Evolutionary conservation across 1,140 invertebrate species (phyloP), one percentile per base, ranked within the genome.

Genomic region (Maconellicoccus hirsutus): DNA sequence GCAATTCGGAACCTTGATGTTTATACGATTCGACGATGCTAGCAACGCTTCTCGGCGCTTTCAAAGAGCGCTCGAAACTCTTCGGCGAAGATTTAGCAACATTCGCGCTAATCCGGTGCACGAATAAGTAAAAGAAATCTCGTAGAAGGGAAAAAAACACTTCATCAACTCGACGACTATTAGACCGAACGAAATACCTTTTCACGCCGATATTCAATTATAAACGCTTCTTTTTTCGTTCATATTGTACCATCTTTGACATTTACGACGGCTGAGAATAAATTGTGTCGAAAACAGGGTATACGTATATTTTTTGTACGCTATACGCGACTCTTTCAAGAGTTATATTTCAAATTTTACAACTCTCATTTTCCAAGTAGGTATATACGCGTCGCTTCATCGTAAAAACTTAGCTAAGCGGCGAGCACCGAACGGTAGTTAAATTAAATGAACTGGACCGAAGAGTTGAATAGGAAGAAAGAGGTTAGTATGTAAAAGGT

Each of bases 281-380:
- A 52, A 52, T 52, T 52, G 42, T 19, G 42, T 52, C n/a, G n/a
- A 52, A 19, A 52, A 52, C 12, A n/a, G 29, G 29, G 29, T 33
- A 33, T 33, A n/a, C n/a, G n/a, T 33, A 33, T 33, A 12, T 33
- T 33, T 33, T 33, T 33, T 16, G 6, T 8, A 3, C n/a, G 6
- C n/a, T 4, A 8, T 52, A 52, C 42, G 42, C 42, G 42, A 19
- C 42, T 33, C 29, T 33, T 12, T 33, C 12, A 33, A 6, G 42
- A 52, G 42, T 52, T 52, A 52, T 52, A 52, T 52, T 52, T 52
- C 42, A 52, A 52, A 52, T 52, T 52, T 52, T 52, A 52, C 42
- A 8, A 19, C 42, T 52, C 42, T 33, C 16, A 52, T 52, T 52
- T 52, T 52, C n/a, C 12, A 52, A 52, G 42, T 14, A 52, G 2